Base-by-base conservation (phyloP, 2,888 invertebrate species). In the Noctua fimbriata region DNA sequence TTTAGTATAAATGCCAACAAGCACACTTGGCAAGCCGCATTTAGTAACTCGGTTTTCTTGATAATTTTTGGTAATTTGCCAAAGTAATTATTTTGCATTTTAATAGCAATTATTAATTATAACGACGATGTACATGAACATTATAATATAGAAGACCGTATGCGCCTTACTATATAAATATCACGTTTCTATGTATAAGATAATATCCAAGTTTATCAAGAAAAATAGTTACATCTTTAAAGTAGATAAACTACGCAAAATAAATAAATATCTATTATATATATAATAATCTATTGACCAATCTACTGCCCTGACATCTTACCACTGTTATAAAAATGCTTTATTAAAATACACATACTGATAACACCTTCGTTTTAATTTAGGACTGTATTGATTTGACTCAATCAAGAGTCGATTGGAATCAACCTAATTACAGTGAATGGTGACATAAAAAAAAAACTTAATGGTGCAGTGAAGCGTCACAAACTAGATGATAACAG, bases 291-390 rank as follows among this genome's bases (percentile, higher is more conserved):
- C 71, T 85, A 81, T 72, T 73, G 77, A 77, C 88, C 88, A 88
- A 87, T 87, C 88, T 82, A 81, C 82, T 87, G 87, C 88, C 88
- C 87, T 81, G 88, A 85, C 85, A 85, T 87, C 79, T 73, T 63
- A 84, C 79, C 85, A 87, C 85, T 73, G 79, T 69, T 69, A 76
- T 69, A 69, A 84, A 87, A 79, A 74, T 74, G 63, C 66, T 49
- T 76, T 65, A 49, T 10, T 77, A 55, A 76, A 77, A 47, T 73
- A 52, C 47, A 75, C 66, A 55, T 69, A 71, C 41, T 75, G 63
- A 75, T 49, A 71, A 86, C 55, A 66, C 66, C 66, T 70, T 36
- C 16, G n/a, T 36, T 72, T 66, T 76, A 49, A 28, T 41, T 52
- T 21, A 69, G 65, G 75, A n/a, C 52, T 70, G 24, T 21, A 52